Percentiles rank a stretch among this genome's conserved stretches.
phyloP scores from a whole-genome alignment of 2,113 vertebrate genomes.

The Gavia stellata region DNA sequence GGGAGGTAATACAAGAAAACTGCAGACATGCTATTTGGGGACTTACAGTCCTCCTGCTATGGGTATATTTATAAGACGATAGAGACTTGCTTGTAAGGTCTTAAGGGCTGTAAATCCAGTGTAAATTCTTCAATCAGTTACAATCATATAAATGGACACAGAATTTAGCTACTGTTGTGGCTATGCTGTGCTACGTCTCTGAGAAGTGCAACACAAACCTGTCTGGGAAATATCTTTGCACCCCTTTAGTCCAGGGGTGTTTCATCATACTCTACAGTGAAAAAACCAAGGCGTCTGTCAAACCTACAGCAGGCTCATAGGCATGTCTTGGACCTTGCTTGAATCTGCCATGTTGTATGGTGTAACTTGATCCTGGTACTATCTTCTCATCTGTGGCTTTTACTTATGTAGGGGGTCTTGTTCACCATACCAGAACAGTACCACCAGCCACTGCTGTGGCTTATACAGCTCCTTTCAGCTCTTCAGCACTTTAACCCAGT shows the following conservation, averaged over 20 bases:
- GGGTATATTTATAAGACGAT: neutral
- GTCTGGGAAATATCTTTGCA: neutral
- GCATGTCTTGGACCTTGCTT: neutral
- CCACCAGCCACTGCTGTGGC: accelerated
- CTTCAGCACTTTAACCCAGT: neutral
- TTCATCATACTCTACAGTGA: neutral
- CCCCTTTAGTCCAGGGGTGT: neutral
- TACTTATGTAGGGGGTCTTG: accelerated
- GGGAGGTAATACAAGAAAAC: neutral
- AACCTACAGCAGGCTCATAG: neutral
- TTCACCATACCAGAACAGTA: neutral
- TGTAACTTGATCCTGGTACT: neutral
- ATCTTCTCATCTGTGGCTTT: neutral
- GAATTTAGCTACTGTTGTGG: neutral
- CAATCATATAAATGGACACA: neutral
- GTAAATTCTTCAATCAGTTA: neutral
- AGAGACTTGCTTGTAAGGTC: neutral
- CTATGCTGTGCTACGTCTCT: neutral
- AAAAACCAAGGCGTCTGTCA: neutral
- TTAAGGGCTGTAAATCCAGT: neutral
- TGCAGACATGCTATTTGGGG: neutral
- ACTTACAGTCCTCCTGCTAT: neutral
- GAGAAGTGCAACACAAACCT: neutral
- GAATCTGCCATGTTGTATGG: neutral
- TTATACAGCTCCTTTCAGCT: neutral